Evolutionary conservation across 2,113 vertebrate species (phyloP).

Genomic region (pig (Sus scrofa)): DNA sequence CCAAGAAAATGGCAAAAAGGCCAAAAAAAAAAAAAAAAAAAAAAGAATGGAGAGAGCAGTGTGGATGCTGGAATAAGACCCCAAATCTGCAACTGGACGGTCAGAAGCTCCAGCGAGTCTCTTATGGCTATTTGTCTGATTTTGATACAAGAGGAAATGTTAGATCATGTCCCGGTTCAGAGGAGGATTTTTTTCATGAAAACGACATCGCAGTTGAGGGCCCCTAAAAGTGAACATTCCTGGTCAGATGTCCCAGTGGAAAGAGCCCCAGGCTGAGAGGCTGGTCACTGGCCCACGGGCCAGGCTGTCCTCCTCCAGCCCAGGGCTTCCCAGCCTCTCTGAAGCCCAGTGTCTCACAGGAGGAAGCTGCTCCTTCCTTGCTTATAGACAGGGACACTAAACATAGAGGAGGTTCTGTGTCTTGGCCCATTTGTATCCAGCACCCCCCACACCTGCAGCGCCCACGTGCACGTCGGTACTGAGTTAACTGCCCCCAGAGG

Average conservation of each 20-base stretch:
- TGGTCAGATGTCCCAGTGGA: not conserved
- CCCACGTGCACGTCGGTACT: not conserved
- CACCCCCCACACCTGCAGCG: not conserved
- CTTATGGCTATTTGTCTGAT: not conserved
- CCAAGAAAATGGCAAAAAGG: too few species aligned
- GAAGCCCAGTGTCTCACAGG: not conserved
- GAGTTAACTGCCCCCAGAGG: not conserved
- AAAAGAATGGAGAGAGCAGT: fast-evolving
- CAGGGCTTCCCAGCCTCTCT: not conserved
- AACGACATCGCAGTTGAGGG: not conserved
- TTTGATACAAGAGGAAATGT: not conserved
- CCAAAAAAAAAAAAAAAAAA: too few species aligned
- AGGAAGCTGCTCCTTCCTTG: not conserved
- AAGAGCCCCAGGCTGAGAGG: not conserved
- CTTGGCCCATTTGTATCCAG: not conserved
- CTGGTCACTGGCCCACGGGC: not conserved
- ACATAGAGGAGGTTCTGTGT: not conserved
- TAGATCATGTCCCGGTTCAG: not conserved
- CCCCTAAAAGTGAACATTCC: not conserved
- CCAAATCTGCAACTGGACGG: not conserved
- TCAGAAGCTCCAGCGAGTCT: not conserved
- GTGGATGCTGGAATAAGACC: not conserved
- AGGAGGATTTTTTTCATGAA: not conserved
- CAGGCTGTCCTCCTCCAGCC: not conserved
- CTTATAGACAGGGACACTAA: not conserved